A percentile compares a stretch with the other conserved stretches of the same genome.
Evolutionary conservation across 2,888 invertebrate genomes (phyloP).

Genomic region (Escarpia spicata): DNA sequence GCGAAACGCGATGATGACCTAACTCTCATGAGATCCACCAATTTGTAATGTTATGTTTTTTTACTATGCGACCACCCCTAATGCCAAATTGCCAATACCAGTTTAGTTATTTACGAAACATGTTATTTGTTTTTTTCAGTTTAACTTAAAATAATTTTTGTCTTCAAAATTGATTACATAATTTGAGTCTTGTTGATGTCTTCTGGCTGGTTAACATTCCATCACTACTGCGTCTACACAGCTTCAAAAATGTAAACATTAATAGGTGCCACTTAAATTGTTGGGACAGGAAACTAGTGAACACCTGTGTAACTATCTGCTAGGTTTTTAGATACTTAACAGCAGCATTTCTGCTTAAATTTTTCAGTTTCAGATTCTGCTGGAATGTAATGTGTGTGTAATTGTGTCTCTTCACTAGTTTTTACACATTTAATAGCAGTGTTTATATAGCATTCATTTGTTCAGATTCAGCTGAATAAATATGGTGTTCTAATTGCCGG

Average conservation of each 20-base stretch:
- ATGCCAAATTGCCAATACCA: neutral
- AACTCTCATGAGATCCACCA: too few species aligned
- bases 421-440: conserved; percentile 8
- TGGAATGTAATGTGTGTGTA: neutral
- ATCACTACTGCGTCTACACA: neutral
- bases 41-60: too few species aligned
- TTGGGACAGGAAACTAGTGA: neutral
- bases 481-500: neutral
- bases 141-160: neutral
- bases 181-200: neutral
- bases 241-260: neutral
- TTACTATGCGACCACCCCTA: too few species aligned
- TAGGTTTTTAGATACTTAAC: neutral
- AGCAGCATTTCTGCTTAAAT: neutral
- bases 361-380: neutral
- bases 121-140: neutral
- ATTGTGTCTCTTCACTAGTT: neutral
- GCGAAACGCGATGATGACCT: too few species aligned
- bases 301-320: neutral
- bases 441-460: neutral
- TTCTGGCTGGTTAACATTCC: neutral
- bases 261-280: neutral
- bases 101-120: neutral
- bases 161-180: neutral
- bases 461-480: neutral